phyloP scores from a whole-genome alignment of 2,888 invertebrate species.

The Eugnorisma glareosa region DNA sequence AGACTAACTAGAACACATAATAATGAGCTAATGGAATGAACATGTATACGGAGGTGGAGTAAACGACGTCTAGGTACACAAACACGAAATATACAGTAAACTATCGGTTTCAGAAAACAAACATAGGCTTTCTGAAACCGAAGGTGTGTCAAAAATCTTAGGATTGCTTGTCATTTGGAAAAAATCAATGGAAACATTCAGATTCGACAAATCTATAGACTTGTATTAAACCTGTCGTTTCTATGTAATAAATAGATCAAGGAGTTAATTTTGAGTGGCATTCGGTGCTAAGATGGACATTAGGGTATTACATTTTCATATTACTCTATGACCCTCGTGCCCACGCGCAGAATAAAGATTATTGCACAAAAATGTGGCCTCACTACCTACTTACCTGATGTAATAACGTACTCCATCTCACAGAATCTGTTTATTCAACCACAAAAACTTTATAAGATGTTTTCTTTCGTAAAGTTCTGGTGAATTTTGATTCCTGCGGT shows the following conservation, averaged over 20 bases:
- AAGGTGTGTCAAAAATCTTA: not conserved
- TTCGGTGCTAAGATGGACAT: not conserved
- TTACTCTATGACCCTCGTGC: not conserved
- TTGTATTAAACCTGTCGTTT: not conserved
- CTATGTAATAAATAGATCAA: not conserved
- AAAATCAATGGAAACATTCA: not conserved
- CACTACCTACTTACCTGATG: conserved; percentile 20
- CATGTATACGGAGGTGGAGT: not conserved
- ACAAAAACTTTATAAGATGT: conserved; percentile 21
- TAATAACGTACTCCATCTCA: conserved; percentile 29
- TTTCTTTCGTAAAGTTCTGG: conserved; percentile 9
- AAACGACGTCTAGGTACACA: not conserved
- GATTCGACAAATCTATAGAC: not conserved
- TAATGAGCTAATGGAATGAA: conserved; percentile 22
- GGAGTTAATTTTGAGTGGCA: not conserved
- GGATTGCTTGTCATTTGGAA: not conserved
- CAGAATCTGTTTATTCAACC: conserved; percentile 35
- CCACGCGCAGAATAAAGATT: not conserved
- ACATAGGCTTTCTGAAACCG: no score
- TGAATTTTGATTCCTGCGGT: conserved; percentile 31
- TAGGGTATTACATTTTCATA: not conserved
- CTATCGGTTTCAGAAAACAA: not conserved
- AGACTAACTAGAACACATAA: conserved; percentile 8
- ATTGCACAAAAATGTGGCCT: conserved; percentile 44
- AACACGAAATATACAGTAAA: not conserved